These are phyloP conservation scores for Stenoptilia bipunctidactyla DNA, from an alignment of 2,888 invertebrate species.

Conservation along the genomic window DNA sequence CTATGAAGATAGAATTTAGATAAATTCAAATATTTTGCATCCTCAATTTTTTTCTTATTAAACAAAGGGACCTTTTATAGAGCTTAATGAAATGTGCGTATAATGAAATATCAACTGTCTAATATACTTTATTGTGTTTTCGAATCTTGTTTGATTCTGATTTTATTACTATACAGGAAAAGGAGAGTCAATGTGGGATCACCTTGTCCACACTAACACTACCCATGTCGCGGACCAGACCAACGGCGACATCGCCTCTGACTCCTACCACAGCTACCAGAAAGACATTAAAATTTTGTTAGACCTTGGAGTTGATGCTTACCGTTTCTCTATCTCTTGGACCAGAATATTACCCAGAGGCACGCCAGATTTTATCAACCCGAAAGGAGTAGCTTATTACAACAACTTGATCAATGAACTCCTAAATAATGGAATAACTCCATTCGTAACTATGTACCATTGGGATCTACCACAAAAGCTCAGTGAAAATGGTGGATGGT, in stretches of 20 bases:
- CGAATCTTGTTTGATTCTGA: too few species aligned
- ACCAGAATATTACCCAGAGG: conserved; percentile 70
- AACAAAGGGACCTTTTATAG: too few species aligned
- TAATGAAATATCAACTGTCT: too few species aligned
- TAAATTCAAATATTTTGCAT: too few species aligned
- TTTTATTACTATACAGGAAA: conserved; percentile 54
- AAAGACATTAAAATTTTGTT: conserved; percentile 49
- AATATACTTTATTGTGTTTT: too few species aligned
- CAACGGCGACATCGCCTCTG: conserved; percentile 68
- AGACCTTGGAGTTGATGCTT: conserved; percentile 43
- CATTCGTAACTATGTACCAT: conserved; percentile 64
- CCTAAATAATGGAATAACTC: conserved; percentile 66
- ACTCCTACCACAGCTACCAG: conserved; percentile 68
- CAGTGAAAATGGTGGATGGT: conserved; percentile 59
- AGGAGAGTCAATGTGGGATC: conserved; percentile 71
- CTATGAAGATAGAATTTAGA: too few species aligned
- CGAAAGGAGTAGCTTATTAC: conserved; percentile 72
- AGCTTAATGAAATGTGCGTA: too few species aligned
- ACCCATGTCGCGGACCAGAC: conserved; percentile 55
- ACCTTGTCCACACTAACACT: conserved; percentile 44
- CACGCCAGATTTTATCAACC: conserved; percentile 53
- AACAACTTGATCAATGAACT: conserved; percentile 72
- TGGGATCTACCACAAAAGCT: conserved; percentile 59
- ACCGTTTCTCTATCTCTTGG: conserved; percentile 72
- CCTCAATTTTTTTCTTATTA: too few species aligned